phyloP scores from a whole-genome alignment of 1,140 invertebrate species.

The Brachionus calyciflorus region DNA sequence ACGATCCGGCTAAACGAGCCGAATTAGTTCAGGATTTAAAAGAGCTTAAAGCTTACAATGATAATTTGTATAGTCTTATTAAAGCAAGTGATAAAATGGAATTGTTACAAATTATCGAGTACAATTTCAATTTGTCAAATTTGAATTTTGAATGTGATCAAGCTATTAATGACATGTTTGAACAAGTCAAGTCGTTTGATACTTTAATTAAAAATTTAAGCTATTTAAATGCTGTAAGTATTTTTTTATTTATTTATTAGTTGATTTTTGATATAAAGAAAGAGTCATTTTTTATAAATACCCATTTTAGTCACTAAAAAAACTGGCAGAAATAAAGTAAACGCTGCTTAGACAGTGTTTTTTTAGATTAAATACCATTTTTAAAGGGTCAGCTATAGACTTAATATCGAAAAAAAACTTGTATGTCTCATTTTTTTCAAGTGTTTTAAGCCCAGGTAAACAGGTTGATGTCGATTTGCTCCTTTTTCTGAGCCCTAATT shows the following conservation, averaged over 20 bases:
- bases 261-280: too few species aligned
- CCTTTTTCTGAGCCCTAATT: too few species aligned
- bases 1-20: background rate
- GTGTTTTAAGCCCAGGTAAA: too few species aligned
- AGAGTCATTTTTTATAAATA: too few species aligned
- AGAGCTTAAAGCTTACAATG: conserved; percentile 7
- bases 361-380: too few species aligned
- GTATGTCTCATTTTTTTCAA: too few species aligned
- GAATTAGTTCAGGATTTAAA: background rate
- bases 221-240: conserved; percentile 11
- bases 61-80: conserved; percentile 25
- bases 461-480: too few species aligned
- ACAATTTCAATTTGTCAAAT: conserved; percentile 14
- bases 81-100: background rate
- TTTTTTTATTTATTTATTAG: background rate
- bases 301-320: too few species aligned
- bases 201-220: background rate
- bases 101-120: conserved; percentile 22
- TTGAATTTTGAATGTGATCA: conserved; percentile 14
- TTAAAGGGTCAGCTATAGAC: too few species aligned
- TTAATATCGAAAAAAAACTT: too few species aligned
- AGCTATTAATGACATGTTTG: conserved; percentile 26
- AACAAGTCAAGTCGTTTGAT: background rate
- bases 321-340: too few species aligned
- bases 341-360: too few species aligned